These are phyloP conservation scores for Enteromius anoplus DNA, from an alignment of 2,797 vertebrate genomes.

Conservation along the genomic window DNA sequence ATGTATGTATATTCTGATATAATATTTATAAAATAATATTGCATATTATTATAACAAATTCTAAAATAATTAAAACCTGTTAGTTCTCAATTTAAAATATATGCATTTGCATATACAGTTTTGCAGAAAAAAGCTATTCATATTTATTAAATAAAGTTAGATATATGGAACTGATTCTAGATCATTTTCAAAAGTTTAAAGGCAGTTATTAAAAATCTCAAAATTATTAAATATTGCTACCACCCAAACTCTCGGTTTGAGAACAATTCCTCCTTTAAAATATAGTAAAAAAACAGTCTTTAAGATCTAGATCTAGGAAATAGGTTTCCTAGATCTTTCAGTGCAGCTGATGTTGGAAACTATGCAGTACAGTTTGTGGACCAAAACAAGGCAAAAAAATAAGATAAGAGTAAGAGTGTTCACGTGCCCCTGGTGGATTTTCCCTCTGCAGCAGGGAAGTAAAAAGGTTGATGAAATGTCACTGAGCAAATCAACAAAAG, in stretches of 20 bases:
- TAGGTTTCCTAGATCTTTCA: not conserved
- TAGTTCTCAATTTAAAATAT: not conserved
- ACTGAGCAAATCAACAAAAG: constrained; percentile 28
- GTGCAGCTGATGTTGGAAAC: not conserved
- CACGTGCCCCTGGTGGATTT: not conserved
- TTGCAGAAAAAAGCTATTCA: not conserved
- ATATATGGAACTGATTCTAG: no score
- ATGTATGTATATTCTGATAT: no score
- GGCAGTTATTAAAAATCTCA: not conserved
- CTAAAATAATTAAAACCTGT: no score
- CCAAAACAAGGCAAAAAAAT: no score
- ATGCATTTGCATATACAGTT: not conserved
- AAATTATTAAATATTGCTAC: not conserved
- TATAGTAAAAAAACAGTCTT: not conserved
- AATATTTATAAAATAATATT: no score
- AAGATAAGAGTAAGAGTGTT: not conserved
- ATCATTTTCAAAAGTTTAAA: not conserved
- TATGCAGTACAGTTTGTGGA: not conserved
- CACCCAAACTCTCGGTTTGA: not conserved
- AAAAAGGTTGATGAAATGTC: constrained; percentile 29
- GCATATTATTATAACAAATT: no score
- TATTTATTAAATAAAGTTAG: not conserved
- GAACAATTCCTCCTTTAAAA: not conserved
- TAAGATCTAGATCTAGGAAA: not conserved
- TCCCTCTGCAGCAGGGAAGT: not conserved